phyloP scores from a whole-genome alignment of 2,888 invertebrate species.

The Neuroscelio doddi region DNA sequence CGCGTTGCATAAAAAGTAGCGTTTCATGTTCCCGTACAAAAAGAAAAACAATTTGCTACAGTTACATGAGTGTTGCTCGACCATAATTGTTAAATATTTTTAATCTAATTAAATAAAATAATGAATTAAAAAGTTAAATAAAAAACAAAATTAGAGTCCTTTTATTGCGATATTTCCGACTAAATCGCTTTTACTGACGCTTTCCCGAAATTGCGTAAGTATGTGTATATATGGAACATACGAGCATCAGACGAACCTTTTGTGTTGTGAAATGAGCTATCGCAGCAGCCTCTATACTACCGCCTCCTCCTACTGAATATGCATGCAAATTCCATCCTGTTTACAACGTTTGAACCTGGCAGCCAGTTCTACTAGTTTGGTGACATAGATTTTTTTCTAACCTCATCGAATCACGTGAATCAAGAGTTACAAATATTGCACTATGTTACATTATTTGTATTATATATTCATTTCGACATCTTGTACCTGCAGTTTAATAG shows the following conservation, averaged over 20 bases:
- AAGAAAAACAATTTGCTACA: no score
- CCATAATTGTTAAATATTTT: no score
- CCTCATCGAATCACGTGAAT: conserved; percentile 22
- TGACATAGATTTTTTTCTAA: conserved; percentile 63
- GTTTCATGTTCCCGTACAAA: no score
- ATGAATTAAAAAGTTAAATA: no score
- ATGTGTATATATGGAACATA: conserved; percentile 12
- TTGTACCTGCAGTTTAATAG: no score
- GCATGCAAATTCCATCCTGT: conserved; percentile 66
- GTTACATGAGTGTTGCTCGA: no score
- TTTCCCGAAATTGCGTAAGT: not conserved
- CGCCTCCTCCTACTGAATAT: conserved; percentile 59
- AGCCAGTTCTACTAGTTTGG: conserved; percentile 41
- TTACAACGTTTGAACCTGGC: conserved; percentile 53
- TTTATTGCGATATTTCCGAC: not conserved
- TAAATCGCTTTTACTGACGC: not conserved
- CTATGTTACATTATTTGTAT: conserved; percentile 5
- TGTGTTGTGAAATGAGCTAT: conserved; percentile 27
- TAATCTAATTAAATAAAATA: no score
- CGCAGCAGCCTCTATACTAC: conserved; percentile 31
- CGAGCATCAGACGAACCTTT: conserved; percentile 19
- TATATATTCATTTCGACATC: no score
- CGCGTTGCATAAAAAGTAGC: no score
- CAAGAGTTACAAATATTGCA: no score
- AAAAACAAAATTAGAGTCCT: not conserved